A percentile compares a stretch with the other conserved stretches of the same genome.
Evolutionary conservation across 1,140 invertebrate species (phyloP).

Genomic region (Drosophila insularis): DNA sequence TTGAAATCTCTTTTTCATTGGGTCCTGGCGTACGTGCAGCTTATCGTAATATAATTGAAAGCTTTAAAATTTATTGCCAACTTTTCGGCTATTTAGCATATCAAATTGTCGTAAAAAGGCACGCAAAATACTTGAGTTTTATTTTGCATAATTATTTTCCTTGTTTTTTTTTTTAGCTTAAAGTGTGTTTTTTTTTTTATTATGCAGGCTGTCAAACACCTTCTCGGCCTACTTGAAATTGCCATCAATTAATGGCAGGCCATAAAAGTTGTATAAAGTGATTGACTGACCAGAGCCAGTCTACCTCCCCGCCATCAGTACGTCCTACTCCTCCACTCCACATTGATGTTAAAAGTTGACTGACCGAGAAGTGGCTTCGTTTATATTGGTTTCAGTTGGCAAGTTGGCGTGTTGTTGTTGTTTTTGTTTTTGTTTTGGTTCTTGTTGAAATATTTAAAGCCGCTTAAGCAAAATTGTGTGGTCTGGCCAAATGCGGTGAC

Average conservation of each 20-base stretch:
- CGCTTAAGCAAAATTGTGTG: conserved; percentile 79
- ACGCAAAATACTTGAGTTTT: conserved; percentile 18
- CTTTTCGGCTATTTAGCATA: conserved; percentile 66
- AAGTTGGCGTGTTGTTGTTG: conserved; percentile 28
- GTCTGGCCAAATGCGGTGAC: conserved; percentile 60
- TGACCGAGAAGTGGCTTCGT: conserved; percentile 45
- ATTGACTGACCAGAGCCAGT: conserved; percentile 58
- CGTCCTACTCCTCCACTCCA: background rate
- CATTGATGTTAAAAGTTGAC: conserved; percentile 43
- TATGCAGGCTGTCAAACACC: conserved; percentile 8
- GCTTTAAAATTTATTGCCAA: conserved; percentile 71
- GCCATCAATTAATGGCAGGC: conserved; percentile 75
- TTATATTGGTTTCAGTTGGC: conserved; percentile 36
- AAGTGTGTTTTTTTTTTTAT: background rate
- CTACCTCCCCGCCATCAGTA: background rate
- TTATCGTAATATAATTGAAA: conserved; percentile 73
- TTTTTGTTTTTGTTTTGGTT: conserved; percentile 13
- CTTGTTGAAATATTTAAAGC: conserved; percentile 80
- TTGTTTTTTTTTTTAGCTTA: conserved; percentile 15
- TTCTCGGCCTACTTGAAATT: conserved; percentile 16
- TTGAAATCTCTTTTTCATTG: conserved; percentile 17
- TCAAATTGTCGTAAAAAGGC: conserved; percentile 46
- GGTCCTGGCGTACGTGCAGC: conserved; percentile 39
- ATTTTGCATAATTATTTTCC: background rate
- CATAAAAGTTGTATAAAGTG: conserved; percentile 77